Evolutionary conservation across 2,113 vertebrate species (phyloP).

Genomic region (Cacatua alba): DNA sequence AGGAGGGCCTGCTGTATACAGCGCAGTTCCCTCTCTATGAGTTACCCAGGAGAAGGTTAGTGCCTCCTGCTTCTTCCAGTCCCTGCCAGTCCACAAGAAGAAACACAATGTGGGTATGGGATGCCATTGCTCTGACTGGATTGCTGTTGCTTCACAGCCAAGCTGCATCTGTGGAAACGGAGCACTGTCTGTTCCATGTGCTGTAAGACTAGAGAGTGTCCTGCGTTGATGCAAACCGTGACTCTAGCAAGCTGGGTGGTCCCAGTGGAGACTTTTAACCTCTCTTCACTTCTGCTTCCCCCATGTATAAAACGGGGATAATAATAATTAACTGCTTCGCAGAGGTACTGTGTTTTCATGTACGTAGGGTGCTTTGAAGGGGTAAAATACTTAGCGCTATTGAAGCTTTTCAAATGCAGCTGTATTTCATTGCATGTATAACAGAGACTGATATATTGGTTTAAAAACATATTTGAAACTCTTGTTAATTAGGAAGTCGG

Average conservation of each 20-base stretch:
- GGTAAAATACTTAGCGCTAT: neutral
- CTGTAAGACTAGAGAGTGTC: neutral
- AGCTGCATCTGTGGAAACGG: neutral
- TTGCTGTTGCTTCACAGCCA: neutral
- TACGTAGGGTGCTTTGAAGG: conserved; percentile 3
- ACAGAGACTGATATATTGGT: neutral
- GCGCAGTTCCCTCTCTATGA: neutral
- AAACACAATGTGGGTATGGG: neutral
- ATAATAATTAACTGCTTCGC: conserved; percentile 31
- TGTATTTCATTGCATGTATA: neutral
- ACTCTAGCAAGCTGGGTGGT: conserved; percentile 31
- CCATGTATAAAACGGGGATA: neutral
- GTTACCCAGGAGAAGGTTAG: neutral
- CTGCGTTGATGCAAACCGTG: neutral
- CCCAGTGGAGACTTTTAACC: conserved; percentile 11
- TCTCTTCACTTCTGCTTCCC: conserved; percentile 2
- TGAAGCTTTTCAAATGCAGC: conserved; percentile 35
- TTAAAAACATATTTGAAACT: conserved; percentile 62
- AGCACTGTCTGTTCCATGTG: neutral
- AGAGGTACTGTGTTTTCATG: neutral
- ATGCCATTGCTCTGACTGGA: neutral
- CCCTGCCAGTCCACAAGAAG: neutral
- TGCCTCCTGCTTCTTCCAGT: neutral
- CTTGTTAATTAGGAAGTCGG: conserved; percentile 72
- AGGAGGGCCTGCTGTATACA: neutral